Percentiles rank a stretch among this genome's conserved stretches.
Evolutionary conservation across 2,113 vertebrate genomes (phyloP).

Genomic region (Gnathonemus longibarbis): DNA sequence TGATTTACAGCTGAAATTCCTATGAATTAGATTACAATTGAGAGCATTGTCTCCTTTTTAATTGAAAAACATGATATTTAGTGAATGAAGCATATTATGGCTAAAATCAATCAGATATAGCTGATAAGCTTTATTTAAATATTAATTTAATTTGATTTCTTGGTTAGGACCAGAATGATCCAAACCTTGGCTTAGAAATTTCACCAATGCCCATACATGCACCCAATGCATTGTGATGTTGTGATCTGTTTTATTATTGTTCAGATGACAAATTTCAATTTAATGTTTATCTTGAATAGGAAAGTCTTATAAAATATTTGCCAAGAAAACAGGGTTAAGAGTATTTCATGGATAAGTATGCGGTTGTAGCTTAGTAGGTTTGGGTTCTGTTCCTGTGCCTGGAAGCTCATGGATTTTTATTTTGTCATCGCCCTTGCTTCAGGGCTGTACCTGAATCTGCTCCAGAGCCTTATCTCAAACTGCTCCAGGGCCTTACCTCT

Average conservation of each 20-base stretch:
- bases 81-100: slow-evolving; percentile 27
- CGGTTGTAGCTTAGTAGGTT: not conserved
- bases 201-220: not conserved
- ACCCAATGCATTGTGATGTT: not conserved
- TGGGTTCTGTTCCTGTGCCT: not conserved
- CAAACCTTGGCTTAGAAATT: not conserved
- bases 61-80: slow-evolving; percentile 23
- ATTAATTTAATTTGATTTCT: not conserved
- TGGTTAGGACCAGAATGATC: not conserved
- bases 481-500: too few relatives aligned
- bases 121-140: not conserved
- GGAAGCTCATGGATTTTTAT: not conserved
- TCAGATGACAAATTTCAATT: not conserved
- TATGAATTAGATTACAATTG: not conserved
- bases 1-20: not conserved
- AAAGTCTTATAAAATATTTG: not conserved
- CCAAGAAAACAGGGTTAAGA: not conserved
- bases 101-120: slow-evolving; percentile 27
- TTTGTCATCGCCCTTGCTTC: not conserved
- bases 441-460: not conserved
- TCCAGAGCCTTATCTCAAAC: not conserved
- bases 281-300: not conserved
- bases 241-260: not conserved
- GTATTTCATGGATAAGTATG: not conserved
- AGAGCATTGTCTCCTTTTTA: slow-evolving; percentile 18